A percentile compares a stretch with the other conserved stretches of the same genome.
Conservation (phyloP, 2,113 vertebrate species). For the Dendropsophus ebraccatus region DNA sequence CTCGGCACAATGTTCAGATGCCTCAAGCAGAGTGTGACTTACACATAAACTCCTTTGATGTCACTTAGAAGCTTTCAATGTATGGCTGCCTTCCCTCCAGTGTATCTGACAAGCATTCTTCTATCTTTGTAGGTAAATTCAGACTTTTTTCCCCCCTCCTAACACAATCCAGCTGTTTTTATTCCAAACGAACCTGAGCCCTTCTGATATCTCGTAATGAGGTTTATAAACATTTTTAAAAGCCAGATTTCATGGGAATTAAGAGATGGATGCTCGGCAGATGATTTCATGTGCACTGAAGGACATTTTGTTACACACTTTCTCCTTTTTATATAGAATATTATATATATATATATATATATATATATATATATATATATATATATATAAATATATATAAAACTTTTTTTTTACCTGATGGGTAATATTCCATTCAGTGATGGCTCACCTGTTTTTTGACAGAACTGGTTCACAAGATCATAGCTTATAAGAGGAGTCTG, state of each 20-base stretch:
- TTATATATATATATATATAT: too few relatives aligned
- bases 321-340: constrained; percentile 24
- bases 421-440: neutral
- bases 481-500: neutral
- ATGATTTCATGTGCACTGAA: constrained; percentile 29
- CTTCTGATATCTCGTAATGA: constrained; percentile 31
- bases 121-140: neutral
- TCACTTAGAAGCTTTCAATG: neutral
- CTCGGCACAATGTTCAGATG: neutral
- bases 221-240: constrained; percentile 47
- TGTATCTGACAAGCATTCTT: neutral
- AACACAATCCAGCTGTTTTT: constrained; percentile 26
- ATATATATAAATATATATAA: too few relatives aligned
- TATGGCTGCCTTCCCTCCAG: neutral
- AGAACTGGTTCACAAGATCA: neutral
- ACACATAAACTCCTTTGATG: neutral
- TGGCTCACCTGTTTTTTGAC: neutral
- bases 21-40: neutral
- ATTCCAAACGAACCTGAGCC: neutral
- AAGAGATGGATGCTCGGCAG: constrained; percentile 29
- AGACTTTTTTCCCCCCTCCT: neutral
- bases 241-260: constrained; percentile 7
- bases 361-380: too few relatives aligned
- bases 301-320: neutral
- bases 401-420: neutral